Evolutionary conservation across 2,113 vertebrate genomes (phyloP), one percentile per base, ranked within the genome.

Genomic region (Geococcyx californianus): DNA sequence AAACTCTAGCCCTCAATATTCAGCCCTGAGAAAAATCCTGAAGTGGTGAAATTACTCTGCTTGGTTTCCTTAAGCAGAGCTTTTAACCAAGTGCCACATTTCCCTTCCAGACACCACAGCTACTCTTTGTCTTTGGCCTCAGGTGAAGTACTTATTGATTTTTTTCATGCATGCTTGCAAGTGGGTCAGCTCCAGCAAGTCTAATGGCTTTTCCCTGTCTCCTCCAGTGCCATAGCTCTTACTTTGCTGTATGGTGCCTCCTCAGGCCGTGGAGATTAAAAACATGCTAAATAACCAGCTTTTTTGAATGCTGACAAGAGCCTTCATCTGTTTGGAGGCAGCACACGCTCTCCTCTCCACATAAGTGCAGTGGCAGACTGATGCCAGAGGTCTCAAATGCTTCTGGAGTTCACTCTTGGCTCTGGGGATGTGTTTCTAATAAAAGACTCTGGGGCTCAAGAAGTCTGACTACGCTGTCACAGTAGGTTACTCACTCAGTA

Each of bases 331-430:
- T 72, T 56, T 77, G 62, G 33, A 79, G 9, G 23, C 45, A 56
- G 25, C 26, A 34, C 23, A 60, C 0, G 0, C 42, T 74, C 74
- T 23, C 38, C 13, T 51, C 68, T 51, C 67, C 58, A 25, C 47
- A 68, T 7, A 62, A 92, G 74, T 76, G 77, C 74, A 62, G 52
- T 6, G 24, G 24, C 36, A 70, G 23, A 44, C 72, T 38, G 54
- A 58, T 66, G 56, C 36, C 40, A 47, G 25, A 40, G 29, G 44
- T 56, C 49, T 69, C 51, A 66, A 81, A 47, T 42, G 11, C 13
- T 86, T 67, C 76, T 88, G 45, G 52, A 87, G 77, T 29, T 81
- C 68, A 84, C 38, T 59, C 23, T 42, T 84, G 54, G 33, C 73
- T 69, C 74, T 42, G 44, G 44, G 8, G 19, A 47, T 8, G 8